These are phyloP conservation scores for Galleria mellonella DNA, from an alignment of 1,140 invertebrate genomes.

Conservation along the genomic window DNA sequence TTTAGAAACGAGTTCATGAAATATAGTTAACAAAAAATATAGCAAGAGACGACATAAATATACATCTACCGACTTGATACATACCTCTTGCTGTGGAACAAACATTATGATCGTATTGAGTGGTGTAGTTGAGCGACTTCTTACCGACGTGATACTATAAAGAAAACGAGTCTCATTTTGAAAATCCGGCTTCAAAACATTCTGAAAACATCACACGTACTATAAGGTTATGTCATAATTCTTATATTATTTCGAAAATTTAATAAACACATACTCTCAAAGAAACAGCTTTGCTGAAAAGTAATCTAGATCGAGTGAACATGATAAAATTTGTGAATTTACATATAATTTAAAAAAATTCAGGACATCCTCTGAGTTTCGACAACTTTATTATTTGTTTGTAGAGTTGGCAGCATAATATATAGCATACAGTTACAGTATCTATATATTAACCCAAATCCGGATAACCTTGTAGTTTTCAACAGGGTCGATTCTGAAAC, in stretches of 20 bases:
- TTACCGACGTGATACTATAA: constrained; percentile 59
- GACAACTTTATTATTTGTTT: too few relatives aligned
- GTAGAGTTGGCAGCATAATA: too few relatives aligned
- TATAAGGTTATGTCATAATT: constrained; percentile 10
- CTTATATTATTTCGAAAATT: not conserved
- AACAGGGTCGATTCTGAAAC: too few relatives aligned
- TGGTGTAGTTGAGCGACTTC: constrained; percentile 82
- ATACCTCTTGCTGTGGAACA: constrained; percentile 98
- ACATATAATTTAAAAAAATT: not conserved
- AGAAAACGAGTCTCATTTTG: constrained; percentile 53
- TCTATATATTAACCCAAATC: too few relatives aligned
- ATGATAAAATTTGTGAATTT: constrained; percentile 18
- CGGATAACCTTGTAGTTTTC: too few relatives aligned
- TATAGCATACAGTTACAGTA: too few relatives aligned
- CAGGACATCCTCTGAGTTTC: not conserved
- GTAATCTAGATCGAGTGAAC: constrained; percentile 53
- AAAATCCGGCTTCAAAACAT: constrained; percentile 46
- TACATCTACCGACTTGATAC: constrained; percentile 9
- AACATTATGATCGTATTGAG: constrained; percentile 97
- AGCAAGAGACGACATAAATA: too few relatives aligned
- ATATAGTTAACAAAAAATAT: too few relatives aligned
- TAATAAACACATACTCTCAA: constrained; percentile 37
- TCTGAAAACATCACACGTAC: constrained; percentile 40
- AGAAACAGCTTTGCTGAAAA: constrained; percentile 43
- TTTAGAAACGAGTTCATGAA: too few relatives aligned